Base-by-base conservation (phyloP, 2,113 vertebrate species). In the Phoxinus phoxinus region DNA sequence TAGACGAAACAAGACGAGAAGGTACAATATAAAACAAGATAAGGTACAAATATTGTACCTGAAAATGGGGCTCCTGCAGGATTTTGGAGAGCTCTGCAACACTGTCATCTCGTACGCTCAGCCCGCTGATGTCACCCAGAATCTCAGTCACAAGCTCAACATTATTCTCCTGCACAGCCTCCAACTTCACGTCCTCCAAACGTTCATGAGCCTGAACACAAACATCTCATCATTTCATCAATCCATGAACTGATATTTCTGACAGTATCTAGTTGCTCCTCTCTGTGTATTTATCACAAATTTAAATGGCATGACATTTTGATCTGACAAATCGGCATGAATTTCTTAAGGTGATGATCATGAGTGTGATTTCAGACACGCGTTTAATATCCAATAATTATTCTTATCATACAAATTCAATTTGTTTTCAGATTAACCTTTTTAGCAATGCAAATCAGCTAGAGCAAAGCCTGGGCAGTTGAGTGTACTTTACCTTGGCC, bases 161-260 rank as follows among this genome's bases (percentile, higher is more conserved):
- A 69, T 99, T 99, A 92, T 98, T 99, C 91, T 99, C 97, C 94
- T 98, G 97, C 91, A 99, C 98, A 17, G 98, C 98, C 92, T 99
- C 97, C 88, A 99, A 94, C 94, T 97, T 99, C 85, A 97, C 96
- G 88, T 99, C 98, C 93, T 99, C 98, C 91, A 97, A 92, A 88
- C 95, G 95, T 86, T 99, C 97, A 0, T 97, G 97, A 94, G 96
- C 96, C 98, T 99, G 91, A 82, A 90, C 79, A 82, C 46, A 79
- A n/a, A 71, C 59, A 63, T 75, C 27, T 53, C 44, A 44, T 75
- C n/a, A 46, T 48, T 74, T 17, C 65, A 41, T 83, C 53, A 85
- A 7, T 37, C 32, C 15, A 61, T 46, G 13, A 17, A 30, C 13
- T 30, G 7, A 48, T n/a, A 59, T 32, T 48, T 48, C 35, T 80